phyloP scores from a whole-genome alignment of 2,888 invertebrate genomes.

The Penaeus monodon region DNA sequence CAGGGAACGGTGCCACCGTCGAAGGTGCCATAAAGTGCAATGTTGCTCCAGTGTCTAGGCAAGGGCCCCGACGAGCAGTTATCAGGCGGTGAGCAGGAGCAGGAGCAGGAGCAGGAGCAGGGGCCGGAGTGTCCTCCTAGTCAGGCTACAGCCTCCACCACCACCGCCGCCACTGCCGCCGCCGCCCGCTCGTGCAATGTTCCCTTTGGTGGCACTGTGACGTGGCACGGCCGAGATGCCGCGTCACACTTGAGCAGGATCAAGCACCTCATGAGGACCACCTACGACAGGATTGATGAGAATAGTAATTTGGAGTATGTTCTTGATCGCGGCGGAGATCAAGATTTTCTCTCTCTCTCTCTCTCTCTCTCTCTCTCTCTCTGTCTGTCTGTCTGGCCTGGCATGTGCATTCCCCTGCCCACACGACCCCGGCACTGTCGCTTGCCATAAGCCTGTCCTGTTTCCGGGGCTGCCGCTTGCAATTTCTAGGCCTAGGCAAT shows the following conservation, averaged over 20 bases:
- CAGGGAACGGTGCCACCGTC: too few species aligned
- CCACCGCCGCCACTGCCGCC: background rate
- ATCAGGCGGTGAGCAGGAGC: too few species aligned
- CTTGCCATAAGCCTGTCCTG: too few species aligned
- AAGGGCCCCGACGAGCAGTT: too few species aligned
- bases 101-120: too few species aligned
- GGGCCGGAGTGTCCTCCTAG: background rate
- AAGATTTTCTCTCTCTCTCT: constrained; percentile 5
- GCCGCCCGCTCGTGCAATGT: background rate
- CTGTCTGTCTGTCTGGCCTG: background rate
- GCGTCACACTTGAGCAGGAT: constrained; percentile 17
- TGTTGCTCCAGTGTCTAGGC: too few species aligned
- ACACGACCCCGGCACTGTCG: background rate
- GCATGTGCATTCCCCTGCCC: background rate
- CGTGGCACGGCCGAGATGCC: constrained; percentile 8
- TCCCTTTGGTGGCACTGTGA: background rate
- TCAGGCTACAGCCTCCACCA: background rate
- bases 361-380: constrained; percentile 10
- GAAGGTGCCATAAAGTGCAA: too few species aligned
- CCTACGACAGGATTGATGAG: constrained; percentile 44
- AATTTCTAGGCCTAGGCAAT: too few species aligned
- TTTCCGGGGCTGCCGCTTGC: too few species aligned
- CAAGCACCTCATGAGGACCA: constrained; percentile 22
- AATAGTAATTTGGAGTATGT: constrained; percentile 49
- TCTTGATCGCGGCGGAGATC: too few species aligned